Evolutionary conservation across 2,113 vertebrate genomes (phyloP).

Genomic region (Entosphenus tridentatus): DNA sequence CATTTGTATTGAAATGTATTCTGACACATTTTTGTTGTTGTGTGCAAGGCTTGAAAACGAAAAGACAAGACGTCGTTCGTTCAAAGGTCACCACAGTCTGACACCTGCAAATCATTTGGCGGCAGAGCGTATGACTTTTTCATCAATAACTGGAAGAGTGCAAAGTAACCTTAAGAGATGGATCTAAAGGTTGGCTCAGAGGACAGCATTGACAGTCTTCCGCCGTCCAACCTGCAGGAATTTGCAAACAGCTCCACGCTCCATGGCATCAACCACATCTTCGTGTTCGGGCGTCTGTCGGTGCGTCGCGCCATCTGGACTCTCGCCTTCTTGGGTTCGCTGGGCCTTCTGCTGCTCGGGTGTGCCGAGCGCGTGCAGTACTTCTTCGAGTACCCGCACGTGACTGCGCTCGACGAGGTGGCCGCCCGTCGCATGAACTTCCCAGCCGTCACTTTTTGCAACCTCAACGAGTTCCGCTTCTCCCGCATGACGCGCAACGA

Average conservation of each 20-base stretch:
- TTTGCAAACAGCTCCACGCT: slow-evolving; percentile 69
- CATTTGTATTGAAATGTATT: no score
- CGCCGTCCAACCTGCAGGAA: slow-evolving; percentile 57
- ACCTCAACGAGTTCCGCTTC: slow-evolving; percentile 81
- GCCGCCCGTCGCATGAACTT: slow-evolving; percentile 69
- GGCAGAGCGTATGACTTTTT: no score
- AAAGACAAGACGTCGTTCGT: no score
- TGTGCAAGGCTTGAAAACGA: no score
- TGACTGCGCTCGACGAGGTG: slow-evolving; percentile 76
- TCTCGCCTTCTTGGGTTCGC: slow-evolving; percentile 47
- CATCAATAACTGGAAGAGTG: no score
- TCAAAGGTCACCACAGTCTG: no score
- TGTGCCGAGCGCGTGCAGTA: slow-evolving; percentile 64
- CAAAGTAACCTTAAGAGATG: slow-evolving; percentile 22
- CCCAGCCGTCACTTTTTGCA: slow-evolving; percentile 78
- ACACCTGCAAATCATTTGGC: no score
- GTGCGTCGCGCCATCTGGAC: slow-evolving; percentile 67
- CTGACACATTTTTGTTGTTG: no score
- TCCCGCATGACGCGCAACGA: slow-evolving; percentile 71
- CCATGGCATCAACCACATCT: slow-evolving; percentile 73
- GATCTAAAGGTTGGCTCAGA: slow-evolving; percentile 73
- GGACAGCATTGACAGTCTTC: slow-evolving; percentile 46
- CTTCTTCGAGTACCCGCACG: slow-evolving; percentile 83
- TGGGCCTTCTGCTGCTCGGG: slow-evolving; percentile 63
- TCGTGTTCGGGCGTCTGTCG: slow-evolving; percentile 47